Base-by-base conservation (phyloP, 2,797 vertebrate genomes). In the Eidolon dupreanum region DNA sequence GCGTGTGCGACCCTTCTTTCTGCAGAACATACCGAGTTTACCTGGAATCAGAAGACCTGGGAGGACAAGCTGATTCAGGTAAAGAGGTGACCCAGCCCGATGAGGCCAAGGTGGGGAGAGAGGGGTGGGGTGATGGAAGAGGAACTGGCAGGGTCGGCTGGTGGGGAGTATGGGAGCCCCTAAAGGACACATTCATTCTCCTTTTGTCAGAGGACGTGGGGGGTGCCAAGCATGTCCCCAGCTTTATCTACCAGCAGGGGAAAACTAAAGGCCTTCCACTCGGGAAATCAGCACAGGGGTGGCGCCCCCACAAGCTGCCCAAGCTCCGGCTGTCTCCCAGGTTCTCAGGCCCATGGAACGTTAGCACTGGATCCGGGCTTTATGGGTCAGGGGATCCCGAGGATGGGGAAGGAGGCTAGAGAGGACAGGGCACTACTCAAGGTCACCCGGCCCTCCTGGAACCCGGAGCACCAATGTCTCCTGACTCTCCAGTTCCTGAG, bases 51-150 rank as follows among this genome's bases (percentile, higher is more conserved):
- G 93, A 95, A 97, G 46, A 85, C 68, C n/a, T 98, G 97, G 97
- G 97, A 97, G 73, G 97, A 97, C 73, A 97, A 94, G 81, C 94
- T 98, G 8, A 96, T 97, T 46, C 96, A 97, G 97, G 97, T 97
- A 74, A 66, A 46, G 17, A 61, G 17, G 38, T 13, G 26, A 36
- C 5, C 28, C 59, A 1, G 0, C 16, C 15, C 33, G 51, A 92
- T 3, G 79, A 71, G 55, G 15, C 8, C 22, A 0, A 26, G 51
- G 3, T 0, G 41, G 20, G 41, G 31, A 13, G 41, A 33, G 0
- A 15, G 41, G 66, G 0, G 4, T 33, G 3, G 2, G 22, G 4
- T 0, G 38, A 11, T 5, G 36, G 53, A 28, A 41, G 20, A 26
- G 4, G 2, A 0, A 20, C 15, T 2, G 8, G 22, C 22, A 6